phyloP scores from a whole-genome alignment of 2,113 vertebrate species.

The Chamaetylas fuelleborni region DNA sequence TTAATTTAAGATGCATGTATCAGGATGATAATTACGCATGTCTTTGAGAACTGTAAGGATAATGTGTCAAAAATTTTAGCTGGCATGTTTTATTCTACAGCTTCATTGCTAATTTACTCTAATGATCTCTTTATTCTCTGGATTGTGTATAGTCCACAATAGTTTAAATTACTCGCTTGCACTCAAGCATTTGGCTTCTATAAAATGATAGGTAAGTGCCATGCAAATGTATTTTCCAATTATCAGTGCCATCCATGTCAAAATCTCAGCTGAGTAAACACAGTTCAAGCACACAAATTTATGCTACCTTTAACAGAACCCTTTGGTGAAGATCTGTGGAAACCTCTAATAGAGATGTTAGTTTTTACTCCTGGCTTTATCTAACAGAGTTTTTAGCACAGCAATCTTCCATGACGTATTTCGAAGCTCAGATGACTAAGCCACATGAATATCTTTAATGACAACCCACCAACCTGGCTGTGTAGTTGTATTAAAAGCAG shows the following conservation, averaged over 20 bases:
- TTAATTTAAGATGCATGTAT: not conserved
- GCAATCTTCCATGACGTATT: not conserved
- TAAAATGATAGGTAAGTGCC: not conserved
- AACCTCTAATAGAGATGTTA: not conserved
- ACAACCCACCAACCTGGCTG: not conserved
- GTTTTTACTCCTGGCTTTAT: not conserved
- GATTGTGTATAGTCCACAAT: not conserved
- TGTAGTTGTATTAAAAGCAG: not conserved
- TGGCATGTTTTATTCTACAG: not conserved
- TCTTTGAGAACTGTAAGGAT: not conserved
- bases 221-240: not conserved
- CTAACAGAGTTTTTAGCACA: not conserved
- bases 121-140: constrained; percentile 37
- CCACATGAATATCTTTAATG: not conserved
- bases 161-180: constrained; percentile 42
- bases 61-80: constrained; percentile 6
- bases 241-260: not conserved
- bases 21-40: not conserved
- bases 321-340: not conserved
- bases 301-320: not conserved
- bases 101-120: constrained; percentile 20
- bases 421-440: not conserved
- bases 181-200: constrained; percentile 21
- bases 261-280: not conserved
- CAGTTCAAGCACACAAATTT: not conserved